phyloP scores from a whole-genome alignment of 2,888 invertebrate species.

The Alitta virens region DNA sequence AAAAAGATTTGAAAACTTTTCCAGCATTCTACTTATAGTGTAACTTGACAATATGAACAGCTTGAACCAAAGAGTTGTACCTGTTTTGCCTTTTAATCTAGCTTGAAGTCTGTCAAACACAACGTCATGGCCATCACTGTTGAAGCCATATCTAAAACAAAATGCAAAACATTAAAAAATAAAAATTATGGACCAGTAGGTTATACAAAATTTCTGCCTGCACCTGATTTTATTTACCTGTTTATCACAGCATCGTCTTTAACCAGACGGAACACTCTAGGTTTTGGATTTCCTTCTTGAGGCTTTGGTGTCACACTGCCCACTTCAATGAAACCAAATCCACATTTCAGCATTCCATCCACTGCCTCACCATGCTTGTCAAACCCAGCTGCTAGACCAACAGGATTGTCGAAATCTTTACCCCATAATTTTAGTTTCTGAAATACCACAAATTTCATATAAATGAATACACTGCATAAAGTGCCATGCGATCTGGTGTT shows the following conservation, averaged over 20 bases:
- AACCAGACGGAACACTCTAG: slow-evolving; percentile 83
- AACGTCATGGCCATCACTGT: slow-evolving; percentile 84
- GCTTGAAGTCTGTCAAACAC: slow-evolving; percentile 69
- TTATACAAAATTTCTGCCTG: no score
- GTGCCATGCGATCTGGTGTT: not conserved
- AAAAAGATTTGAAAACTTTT: no score
- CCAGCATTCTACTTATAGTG: no score
- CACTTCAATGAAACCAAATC: slow-evolving; percentile 94
- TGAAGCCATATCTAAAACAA: slow-evolving; percentile 77
- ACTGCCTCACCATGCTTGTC: slow-evolving; percentile 96
- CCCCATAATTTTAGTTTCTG: slow-evolving; percentile 74
- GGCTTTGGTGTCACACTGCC: slow-evolving; percentile 93
- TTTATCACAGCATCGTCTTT: slow-evolving; percentile 90
- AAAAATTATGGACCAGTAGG: no score
- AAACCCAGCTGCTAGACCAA: slow-evolving; percentile 98
- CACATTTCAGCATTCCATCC: slow-evolving; percentile 74
- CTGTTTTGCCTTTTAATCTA: slow-evolving; percentile 12
- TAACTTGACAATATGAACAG: no score
- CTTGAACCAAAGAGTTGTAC: no score
- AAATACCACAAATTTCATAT: slow-evolving; percentile 34
- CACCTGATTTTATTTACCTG: slow-evolving; percentile 66
- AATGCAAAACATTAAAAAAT: not conserved
- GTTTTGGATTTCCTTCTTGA: slow-evolving; percentile 88
- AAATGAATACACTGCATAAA: not conserved
- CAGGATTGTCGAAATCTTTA: slow-evolving; percentile 77